Conservation (phyloP, 2,113 vertebrate species). For the Chinchilla lanigera region DNA sequence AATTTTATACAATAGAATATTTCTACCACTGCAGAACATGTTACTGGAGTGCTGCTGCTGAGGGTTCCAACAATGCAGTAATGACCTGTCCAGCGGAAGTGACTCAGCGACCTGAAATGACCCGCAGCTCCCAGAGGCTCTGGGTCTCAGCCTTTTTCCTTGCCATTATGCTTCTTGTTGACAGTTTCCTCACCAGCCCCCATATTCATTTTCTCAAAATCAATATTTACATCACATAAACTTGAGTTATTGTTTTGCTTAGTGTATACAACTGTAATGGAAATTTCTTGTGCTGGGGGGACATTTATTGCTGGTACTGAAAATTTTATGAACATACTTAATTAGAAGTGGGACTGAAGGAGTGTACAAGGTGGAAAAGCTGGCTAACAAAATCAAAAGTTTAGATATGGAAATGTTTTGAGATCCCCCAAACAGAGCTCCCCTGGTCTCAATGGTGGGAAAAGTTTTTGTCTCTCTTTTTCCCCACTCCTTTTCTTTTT, state of each 20-base stretch:
- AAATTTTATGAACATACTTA: constrained; percentile 29
- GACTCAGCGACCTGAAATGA: neutral
- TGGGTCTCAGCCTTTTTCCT: neutral
- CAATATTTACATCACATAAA: constrained; percentile 17
- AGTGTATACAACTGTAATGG: neutral
- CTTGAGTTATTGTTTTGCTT: constrained; percentile 27
- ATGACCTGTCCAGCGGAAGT: neutral
- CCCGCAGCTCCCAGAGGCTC: neutral
- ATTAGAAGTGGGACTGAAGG: neutral
- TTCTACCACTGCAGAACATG: neutral
- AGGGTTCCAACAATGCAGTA: neutral
- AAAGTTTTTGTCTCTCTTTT: neutral
- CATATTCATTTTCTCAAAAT: constrained; percentile 44
- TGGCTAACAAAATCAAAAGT: neutral
- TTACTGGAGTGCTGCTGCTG: neutral
- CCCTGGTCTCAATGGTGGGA: neutral
- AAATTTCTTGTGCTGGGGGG: neutral
- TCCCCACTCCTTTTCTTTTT: neutral
- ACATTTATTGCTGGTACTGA: constrained; percentile 7
- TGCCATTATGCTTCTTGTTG: neutral
- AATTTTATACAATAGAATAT: neutral
- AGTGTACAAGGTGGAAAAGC: neutral
- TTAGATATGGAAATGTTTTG: neutral
- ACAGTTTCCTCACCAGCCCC: constrained; percentile 2
- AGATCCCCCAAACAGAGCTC: neutral